Evolutionary conservation across 1,140 invertebrate genomes (phyloP).

Genomic region (Temnothorax longispinosus): DNA sequence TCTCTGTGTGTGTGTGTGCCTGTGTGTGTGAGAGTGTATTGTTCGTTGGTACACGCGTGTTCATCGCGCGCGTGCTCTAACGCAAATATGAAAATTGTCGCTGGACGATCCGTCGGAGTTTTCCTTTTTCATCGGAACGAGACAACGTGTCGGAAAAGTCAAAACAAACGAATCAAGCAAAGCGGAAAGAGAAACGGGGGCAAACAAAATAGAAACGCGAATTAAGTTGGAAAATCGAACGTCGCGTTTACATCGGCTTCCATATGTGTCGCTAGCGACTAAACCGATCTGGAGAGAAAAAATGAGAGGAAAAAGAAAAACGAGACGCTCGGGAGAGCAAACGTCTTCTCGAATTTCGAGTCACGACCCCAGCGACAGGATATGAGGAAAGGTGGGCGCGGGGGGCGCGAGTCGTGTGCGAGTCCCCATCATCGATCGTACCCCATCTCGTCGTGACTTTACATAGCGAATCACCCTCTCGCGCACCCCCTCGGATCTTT

Average conservation of each 20-base stretch:
- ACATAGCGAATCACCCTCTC: slow-evolving; percentile 28
- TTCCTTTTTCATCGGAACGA: not conserved
- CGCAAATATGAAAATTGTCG: slow-evolving; percentile 12
- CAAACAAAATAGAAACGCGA: slow-evolving; percentile 8
- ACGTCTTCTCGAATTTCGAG: slow-evolving; percentile 30
- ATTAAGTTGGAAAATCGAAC: slow-evolving; percentile 12
- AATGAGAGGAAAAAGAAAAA: not conserved
- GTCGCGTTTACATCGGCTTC: slow-evolving; percentile 8
- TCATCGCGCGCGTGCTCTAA: slow-evolving; percentile 46
- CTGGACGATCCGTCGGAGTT: not conserved
- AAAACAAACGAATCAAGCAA: slow-evolving; percentile 7
- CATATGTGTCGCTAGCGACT: not conserved
- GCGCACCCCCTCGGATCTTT: not conserved
- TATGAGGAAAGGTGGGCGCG: not conserved
- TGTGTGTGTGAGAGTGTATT: not conserved
- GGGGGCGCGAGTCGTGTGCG: not conserved
- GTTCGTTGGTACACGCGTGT: slow-evolving; percentile 8
- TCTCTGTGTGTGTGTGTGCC: not conserved
- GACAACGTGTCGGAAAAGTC: not conserved
- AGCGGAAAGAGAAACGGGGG: not conserved
- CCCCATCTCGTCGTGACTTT: not conserved
- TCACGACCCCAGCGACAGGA: not conserved
- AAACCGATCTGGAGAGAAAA: not conserved
- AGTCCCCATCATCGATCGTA: slow-evolving; percentile 35
- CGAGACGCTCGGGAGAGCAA: not conserved